Conservation (phyloP, 2,797 vertebrate genomes). For the Pipistrellus pygmaeus region DNA sequence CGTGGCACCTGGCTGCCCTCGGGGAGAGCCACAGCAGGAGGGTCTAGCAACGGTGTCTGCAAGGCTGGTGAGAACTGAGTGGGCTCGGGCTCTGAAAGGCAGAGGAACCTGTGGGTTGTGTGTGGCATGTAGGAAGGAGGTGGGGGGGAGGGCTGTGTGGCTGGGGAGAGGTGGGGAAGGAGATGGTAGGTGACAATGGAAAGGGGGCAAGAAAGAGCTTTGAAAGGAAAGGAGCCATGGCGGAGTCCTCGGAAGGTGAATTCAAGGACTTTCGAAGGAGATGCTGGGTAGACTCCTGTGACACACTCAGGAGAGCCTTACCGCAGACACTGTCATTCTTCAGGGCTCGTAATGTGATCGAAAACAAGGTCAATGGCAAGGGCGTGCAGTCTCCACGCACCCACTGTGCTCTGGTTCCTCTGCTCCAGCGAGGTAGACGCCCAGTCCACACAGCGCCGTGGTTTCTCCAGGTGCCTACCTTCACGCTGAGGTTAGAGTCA, state of each 20-base stretch:
- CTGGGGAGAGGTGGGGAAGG: neutral
- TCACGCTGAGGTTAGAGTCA: neutral
- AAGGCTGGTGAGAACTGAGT: no score
- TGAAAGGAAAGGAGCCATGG: neutral
- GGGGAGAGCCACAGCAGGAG: no score
- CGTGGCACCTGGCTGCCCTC: no score
- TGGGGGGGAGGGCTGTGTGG: neutral
- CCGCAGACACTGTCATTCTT: neutral
- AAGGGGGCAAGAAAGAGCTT: neutral
- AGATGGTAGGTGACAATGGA: neutral
- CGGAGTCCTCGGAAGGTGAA: neutral
- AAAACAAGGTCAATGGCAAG: neutral
- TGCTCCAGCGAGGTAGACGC: neutral
- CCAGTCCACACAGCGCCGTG: accelerated
- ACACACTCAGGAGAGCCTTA: neutral
- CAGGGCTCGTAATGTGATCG: accelerated
- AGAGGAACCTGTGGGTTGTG: no score
- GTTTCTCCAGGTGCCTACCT: neutral
- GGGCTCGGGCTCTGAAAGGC: no score
- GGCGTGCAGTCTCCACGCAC: neutral
- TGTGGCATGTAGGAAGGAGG: no score
- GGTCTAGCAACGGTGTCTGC: no score
- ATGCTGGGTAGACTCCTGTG: neutral
- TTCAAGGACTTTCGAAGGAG: neutral
- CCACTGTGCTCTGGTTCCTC: neutral